phyloP scores from a whole-genome alignment of 2,113 vertebrate species.

The Nothobranchius kuhntae region DNA sequence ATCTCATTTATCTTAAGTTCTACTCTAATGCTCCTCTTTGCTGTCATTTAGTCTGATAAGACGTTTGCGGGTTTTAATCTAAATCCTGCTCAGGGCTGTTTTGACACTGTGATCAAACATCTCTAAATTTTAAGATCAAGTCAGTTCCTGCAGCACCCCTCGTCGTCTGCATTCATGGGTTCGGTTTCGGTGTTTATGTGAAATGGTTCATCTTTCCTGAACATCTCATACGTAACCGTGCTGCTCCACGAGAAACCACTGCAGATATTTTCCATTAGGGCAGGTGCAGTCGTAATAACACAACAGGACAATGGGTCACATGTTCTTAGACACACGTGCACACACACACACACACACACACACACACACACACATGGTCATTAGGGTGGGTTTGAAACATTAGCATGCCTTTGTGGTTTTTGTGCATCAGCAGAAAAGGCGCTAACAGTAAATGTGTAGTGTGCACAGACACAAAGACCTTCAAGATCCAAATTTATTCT shows the following conservation, averaged over 20 bases:
- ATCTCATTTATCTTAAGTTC: slow-evolving; percentile 11
- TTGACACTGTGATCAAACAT: slow-evolving; percentile 28
- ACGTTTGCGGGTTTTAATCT: slow-evolving; percentile 15
- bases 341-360: neutral
- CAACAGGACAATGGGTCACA: slow-evolving; percentile 12
- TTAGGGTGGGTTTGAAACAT: slow-evolving; percentile 7
- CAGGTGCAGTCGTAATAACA: slow-evolving; percentile 16
- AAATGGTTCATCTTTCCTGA: slow-evolving; percentile 4
- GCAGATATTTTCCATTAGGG: slow-evolving; percentile 9
- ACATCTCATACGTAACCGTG: neutral
- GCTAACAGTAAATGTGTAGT: neutral
- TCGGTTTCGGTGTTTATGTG: slow-evolving; percentile 8
- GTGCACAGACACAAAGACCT: slow-evolving; percentile 9
- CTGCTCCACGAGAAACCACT: neutral
- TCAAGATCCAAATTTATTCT: slow-evolving; percentile 22
- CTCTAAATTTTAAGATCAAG: slow-evolving; percentile 26
- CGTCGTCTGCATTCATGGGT: neutral
- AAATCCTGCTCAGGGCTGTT: slow-evolving; percentile 12
- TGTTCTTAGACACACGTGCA: neutral
- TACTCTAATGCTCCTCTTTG: slow-evolving; percentile 18
- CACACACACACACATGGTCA: slow-evolving; percentile 1
- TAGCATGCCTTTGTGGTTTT: slow-evolving; percentile 18
- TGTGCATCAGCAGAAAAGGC: slow-evolving; percentile 25
- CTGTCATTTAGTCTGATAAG: slow-evolving; percentile 25
- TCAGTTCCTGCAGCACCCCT: slow-evolving; percentile 9